A percentile compares a stretch with the other conserved stretches of the same genome.
These are phyloP conservation scores for Drosophila tripunctata DNA, from an alignment of 2,888 invertebrate species.

Conservation along the genomic window DNA sequence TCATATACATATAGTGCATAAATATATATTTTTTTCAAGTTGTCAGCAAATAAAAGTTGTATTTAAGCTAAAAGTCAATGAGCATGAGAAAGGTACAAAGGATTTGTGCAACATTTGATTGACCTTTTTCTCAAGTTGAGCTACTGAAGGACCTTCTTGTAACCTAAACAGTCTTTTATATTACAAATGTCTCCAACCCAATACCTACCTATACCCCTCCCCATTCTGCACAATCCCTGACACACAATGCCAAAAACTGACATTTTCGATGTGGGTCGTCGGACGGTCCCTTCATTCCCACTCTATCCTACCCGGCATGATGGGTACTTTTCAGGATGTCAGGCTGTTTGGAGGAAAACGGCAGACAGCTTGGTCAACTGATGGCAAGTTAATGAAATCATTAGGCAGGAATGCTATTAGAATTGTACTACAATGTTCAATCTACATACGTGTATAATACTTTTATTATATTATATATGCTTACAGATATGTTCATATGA, in stretches of 20 bases:
- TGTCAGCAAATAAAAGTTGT: constrained; percentile 31
- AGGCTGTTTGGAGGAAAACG: constrained; percentile 19
- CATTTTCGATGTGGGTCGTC: constrained; percentile 71
- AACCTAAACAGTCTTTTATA: constrained; percentile 27
- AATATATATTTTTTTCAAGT: constrained; percentile 1
- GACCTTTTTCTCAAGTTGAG: constrained; percentile 39
- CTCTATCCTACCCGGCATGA: constrained; percentile 6
- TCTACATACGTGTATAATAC: constrained; percentile 36
- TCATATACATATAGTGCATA: not conserved
- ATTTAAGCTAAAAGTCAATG: constrained; percentile 26
- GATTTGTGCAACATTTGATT: constrained; percentile 47
- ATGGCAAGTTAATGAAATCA: constrained; percentile 69
- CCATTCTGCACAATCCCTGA: not conserved
- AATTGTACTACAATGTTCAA: constrained; percentile 34
- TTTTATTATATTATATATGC: no score
- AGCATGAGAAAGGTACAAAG: constrained; percentile 38
- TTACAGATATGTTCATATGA: no score
- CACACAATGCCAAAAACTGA: constrained; percentile 50
- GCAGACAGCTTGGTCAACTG: constrained; percentile 34
- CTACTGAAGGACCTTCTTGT: constrained; percentile 25
- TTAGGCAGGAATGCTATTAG: constrained; percentile 59
- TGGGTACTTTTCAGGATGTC: constrained; percentile 19
- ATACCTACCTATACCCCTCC: not conserved
- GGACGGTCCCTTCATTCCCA: not conserved
- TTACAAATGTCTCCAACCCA: constrained; percentile 8